Percentiles rank a stretch among this genome's conserved stretches.
These are phyloP conservation scores for Agrochola litura DNA, from an alignment of 2,888 invertebrate species.

Conservation along the genomic window DNA sequence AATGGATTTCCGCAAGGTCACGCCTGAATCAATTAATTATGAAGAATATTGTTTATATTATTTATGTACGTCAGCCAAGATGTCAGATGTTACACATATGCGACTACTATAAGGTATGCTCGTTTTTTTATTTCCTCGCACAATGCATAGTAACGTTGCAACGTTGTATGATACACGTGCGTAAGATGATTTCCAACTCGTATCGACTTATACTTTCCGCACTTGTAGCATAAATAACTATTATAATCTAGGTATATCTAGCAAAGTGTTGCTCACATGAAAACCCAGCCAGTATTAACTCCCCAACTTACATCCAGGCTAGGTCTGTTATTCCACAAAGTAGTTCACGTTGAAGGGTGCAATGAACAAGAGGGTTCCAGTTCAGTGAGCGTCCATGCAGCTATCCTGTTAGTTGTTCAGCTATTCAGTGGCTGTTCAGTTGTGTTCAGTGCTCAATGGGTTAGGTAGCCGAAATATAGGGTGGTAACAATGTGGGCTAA, in stretches of 20 bases:
- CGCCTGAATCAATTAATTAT: too few relatives aligned
- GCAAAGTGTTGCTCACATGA: background rate
- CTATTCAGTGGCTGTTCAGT: slow-evolving; percentile 25
- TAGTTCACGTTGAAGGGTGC: slow-evolving; percentile 47
- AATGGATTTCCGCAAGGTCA: too few relatives aligned
- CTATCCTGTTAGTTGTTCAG: slow-evolving; percentile 24
- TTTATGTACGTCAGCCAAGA: too few relatives aligned
- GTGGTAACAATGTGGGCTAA: background rate
- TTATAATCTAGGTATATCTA: background rate
- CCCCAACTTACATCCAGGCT: background rate
- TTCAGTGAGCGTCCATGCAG: slow-evolving; percentile 43
- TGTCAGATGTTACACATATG: too few relatives aligned
- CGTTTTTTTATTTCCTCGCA: too few relatives aligned
- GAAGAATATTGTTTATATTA: too few relatives aligned
- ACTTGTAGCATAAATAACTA: too few relatives aligned
- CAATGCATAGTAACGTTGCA: too few relatives aligned
- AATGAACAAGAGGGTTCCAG: slow-evolving; percentile 52
- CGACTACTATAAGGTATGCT: too few relatives aligned
- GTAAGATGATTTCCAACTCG: too few relatives aligned
- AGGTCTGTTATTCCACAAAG: slow-evolving; percentile 30
- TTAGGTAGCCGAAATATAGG: slow-evolving; percentile 18
- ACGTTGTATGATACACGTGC: too few relatives aligned
- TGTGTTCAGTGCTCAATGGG: slow-evolving; percentile 21
- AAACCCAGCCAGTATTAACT: background rate
- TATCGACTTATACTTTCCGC: too few relatives aligned